Conservation (phyloP, 1,140 invertebrate genomes). For the Epicauta chinensis region DNA sequence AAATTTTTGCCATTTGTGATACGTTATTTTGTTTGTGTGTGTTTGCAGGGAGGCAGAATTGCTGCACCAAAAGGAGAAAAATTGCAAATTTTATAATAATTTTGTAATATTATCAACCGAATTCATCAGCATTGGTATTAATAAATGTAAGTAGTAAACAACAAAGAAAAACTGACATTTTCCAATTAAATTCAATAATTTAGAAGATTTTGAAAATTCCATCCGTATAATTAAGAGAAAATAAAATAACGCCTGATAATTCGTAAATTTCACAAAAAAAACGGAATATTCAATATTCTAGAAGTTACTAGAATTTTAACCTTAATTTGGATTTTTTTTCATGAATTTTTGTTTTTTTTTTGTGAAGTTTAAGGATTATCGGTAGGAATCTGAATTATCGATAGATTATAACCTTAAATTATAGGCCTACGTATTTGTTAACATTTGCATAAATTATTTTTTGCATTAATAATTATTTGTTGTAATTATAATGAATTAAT, state of each 20-base stretch:
- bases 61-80: slow-evolving; percentile 63
- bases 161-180: background rate
- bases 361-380: background rate
- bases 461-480: background rate
- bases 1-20: too few species aligned
- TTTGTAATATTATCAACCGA: slow-evolving; percentile 69
- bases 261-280: too few species aligned
- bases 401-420: background rate
- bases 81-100: slow-evolving; percentile 69
- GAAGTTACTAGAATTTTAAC: too few species aligned
- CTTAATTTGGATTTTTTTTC: too few species aligned
- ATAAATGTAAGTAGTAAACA: slow-evolving; percentile 53
- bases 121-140: slow-evolving; percentile 63
- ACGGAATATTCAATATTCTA: too few species aligned
- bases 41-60: slow-evolving; percentile 66
- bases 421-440: background rate
- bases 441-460: too few species aligned
- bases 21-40: too few species aligned
- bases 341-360: background rate
- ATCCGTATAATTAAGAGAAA: too few species aligned
- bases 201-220: too few species aligned
- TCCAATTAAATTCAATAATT: too few species aligned
- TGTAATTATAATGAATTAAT: background rate
- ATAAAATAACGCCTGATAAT: too few species aligned
- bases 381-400: background rate